Base-by-base conservation (phyloP, 1,140 invertebrate genomes). In the Tetragonula clypearis region DNA sequence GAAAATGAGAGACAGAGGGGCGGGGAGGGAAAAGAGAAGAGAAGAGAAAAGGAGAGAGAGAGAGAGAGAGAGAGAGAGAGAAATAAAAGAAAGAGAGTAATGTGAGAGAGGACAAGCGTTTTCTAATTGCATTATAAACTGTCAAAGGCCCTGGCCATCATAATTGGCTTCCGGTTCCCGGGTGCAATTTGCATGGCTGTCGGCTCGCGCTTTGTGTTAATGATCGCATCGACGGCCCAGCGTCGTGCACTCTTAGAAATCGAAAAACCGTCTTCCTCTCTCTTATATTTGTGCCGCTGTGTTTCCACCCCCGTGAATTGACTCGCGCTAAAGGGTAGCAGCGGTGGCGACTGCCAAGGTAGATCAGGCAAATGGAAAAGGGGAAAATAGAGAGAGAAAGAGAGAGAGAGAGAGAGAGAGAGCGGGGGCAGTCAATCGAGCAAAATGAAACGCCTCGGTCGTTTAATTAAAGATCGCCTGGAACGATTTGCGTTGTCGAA, bases 101-200 rank as follows among this genome's bases (percentile, higher is more conserved):
- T 0, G n/a, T 2, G n/a, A n/a, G 49, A 66, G 65, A n/a, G 8
- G 62, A 19, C 55, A 77, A 68, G 65, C 58, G 49, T 87, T 87
- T 87, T 90, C 87, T 88, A 90, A 90, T 90, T 77, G 69, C 68
- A 86, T 90, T 90, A 90, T 90, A 78, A 89, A 87, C 72, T 80
- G 82, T 86, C 84, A 90, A 90, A 87, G 76, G 85, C 53, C 23
- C 14, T 26, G 15, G 49, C 77, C 60, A 12, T 56, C 55, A 68
- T 89, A 82, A 90, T 89, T 89, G 82, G 62, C 77, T 49, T 53
- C 79, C 60, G 75, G 77, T 83, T 65, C 60, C 58, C 72, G 41
- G 41, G 6, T 85, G 82, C 68, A 85, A 90, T 89, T 90, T 87
- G 82, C 79, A 87, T 75, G 60, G 12, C 56, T 56, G 60, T 62